phyloP scores from a whole-genome alignment of 2,113 vertebrate genomes.

The Caloenas nicobarica region DNA sequence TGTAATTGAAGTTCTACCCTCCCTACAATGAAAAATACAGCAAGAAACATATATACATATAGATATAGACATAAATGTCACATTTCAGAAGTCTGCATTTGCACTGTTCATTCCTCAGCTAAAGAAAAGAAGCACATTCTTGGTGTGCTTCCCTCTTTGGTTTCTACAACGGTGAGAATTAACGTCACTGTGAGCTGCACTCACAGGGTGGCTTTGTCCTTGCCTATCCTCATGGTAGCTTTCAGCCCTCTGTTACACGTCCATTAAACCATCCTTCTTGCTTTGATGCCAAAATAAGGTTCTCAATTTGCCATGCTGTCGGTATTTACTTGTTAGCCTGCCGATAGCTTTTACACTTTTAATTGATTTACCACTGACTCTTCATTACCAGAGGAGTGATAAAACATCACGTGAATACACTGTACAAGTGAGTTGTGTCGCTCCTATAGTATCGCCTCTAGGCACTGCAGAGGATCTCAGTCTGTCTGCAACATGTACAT shows the following conservation, averaged over 20 bases:
- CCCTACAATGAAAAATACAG: neutral
- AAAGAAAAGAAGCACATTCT: neutral
- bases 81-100: neutral
- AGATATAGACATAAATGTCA: neutral
- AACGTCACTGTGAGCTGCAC: neutral
- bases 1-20: neutral
- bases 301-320: neutral
- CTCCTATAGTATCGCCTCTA: neutral
- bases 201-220: neutral
- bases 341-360: neutral
- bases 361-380: conserved; percentile 31
- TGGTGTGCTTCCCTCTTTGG: neutral
- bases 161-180: neutral
- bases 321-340: conserved; percentile 30
- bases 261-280: neutral
- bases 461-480: neutral
- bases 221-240: neutral
- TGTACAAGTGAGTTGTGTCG: neutral
- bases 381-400: neutral
- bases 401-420: neutral
- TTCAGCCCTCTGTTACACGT: neutral
- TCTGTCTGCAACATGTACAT: neutral
- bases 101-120: neutral
- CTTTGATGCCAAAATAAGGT: neutral
- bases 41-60: neutral